Percentiles rank a stretch among this genome's conserved stretches.
Evolutionary conservation across 2,888 invertebrate species (phyloP).

Genomic region (Polia nebulosa): DNA sequence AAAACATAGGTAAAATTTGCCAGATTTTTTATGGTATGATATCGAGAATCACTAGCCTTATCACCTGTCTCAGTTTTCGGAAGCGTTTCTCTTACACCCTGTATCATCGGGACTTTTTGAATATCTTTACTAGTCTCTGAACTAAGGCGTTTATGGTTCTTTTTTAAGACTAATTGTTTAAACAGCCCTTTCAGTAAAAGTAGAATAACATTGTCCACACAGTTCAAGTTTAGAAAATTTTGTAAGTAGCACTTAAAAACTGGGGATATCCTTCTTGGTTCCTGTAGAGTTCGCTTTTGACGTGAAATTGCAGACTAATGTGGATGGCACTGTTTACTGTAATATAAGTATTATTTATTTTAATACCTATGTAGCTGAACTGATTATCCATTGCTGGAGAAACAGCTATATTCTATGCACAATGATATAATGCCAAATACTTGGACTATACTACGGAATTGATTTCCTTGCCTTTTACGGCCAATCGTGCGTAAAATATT

Average conservation of each 20-base stretch:
- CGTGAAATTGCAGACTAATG: constrained; percentile 29
- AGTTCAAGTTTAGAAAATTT: not conserved
- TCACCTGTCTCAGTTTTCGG: too few species aligned
- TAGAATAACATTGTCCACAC: not conserved
- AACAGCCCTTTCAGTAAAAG: not conserved
- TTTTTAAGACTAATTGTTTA: too few species aligned
- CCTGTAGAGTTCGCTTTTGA: constrained; percentile 11
- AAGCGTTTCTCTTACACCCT: too few species aligned
- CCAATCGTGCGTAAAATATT: not conserved
- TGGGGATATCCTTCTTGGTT: not conserved
- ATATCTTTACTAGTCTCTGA: not conserved
- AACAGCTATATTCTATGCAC: constrained; percentile 28
- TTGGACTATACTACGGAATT: not conserved
- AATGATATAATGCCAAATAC: not conserved
- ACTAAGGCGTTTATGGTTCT: too few species aligned
- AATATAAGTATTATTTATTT: constrained; percentile 51
- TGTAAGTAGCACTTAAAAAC: not conserved
- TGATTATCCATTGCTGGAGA: constrained; percentile 15
- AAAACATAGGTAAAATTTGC: too few species aligned
- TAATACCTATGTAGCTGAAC: constrained; percentile 33
- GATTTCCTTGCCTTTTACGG: not conserved
- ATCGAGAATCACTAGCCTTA: too few species aligned
- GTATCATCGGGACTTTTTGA: not conserved
- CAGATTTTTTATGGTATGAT: too few species aligned
- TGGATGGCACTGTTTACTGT: constrained; percentile 30